Base-by-base conservation (phyloP, 1,140 invertebrate species). In the Pogonognathellus flavescens region DNA sequence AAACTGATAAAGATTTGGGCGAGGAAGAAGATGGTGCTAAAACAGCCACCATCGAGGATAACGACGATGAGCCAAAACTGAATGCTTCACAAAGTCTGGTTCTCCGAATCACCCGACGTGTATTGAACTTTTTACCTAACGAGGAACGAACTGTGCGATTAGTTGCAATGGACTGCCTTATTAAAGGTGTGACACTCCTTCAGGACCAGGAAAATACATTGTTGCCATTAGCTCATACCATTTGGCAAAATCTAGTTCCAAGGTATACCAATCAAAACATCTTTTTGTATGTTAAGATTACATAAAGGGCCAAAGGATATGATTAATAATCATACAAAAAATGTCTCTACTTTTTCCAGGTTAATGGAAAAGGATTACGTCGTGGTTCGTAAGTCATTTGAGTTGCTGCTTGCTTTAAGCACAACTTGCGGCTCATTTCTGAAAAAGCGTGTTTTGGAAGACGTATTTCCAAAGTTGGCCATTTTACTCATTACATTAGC, bases 1-100 rank as follows among this genome's bases (percentile, higher is more conserved):
- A 89, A 89, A 88, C 89, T 85, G 86, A 90, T 52, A 86, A 89
- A 81, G 89, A 90, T 85, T 90, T 89, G 60, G 90, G 89, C 80
- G 89, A 89, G 89, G 90, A 90, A 88, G 88, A 87, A 62, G 90
- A 91, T 87, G 90, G 90, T 16, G 49, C 66, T 83, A 86, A 76
- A 59, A 85, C 87, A 88, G 87, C 52, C 80, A 81, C 11, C 41
- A 62, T 16, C 1, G 89, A 88, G 0, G 90, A 90, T 80, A 90
- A 90, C 2, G 89, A 88, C 55, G 82, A 86, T 53, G 82, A 87
- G 14, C 83, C 80, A 66, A 81, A 9, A 20, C 72, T 76, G 13
- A 50, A 2, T 18, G 14, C 66, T 50, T 70, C 82, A 80, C 52
- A 70, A 57, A 87, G 55, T n/a, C 53, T 88, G 85, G 86, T 57